phyloP scores from a whole-genome alignment of 1,140 invertebrate genomes.

The Pogonomyrmex californicus region DNA sequence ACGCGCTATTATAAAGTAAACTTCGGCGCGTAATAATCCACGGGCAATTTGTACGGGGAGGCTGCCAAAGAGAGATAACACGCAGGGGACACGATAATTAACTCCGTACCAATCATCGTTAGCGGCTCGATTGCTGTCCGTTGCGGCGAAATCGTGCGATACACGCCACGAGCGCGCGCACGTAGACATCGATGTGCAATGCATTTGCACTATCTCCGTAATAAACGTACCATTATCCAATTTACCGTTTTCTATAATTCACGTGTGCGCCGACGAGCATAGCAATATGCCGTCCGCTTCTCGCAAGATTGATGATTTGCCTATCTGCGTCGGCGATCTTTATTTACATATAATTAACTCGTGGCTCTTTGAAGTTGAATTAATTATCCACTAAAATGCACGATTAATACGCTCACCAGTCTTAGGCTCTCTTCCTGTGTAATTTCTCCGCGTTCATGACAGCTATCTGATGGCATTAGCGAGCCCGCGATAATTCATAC shows the following conservation, averaged over 20 bases:
- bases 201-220: conserved; percentile 28
- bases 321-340: conserved; percentile 55
- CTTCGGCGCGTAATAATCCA: conserved; percentile 62
- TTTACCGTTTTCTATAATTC: conserved; percentile 65
- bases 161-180: neutral
- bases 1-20: conserved; percentile 57
- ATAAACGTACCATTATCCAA: conserved; percentile 59
- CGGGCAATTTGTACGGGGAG: conserved; percentile 44
- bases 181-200: conserved; percentile 49
- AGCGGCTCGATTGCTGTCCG: conserved; percentile 27
- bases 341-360: conserved; percentile 70
- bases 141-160: conserved; percentile 47
- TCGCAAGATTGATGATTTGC: conserved; percentile 63
- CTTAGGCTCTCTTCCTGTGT: conserved; percentile 43
- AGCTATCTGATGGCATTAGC: conserved; percentile 58
- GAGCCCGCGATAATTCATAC: conserved; percentile 52
- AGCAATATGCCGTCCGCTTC: neutral
- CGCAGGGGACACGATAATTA: conserved; percentile 62
- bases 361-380: conserved; percentile 52
- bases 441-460: conserved; percentile 57
- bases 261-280: conserved; percentile 19
- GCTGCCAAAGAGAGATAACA: conserved; percentile 37
- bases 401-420: conserved; percentile 56
- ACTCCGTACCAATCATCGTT: conserved; percentile 67
- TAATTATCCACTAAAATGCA: conserved; percentile 65